Base-by-base conservation (phyloP, 2,888 invertebrate species). In the Minunthozetes semirufus region DNA sequence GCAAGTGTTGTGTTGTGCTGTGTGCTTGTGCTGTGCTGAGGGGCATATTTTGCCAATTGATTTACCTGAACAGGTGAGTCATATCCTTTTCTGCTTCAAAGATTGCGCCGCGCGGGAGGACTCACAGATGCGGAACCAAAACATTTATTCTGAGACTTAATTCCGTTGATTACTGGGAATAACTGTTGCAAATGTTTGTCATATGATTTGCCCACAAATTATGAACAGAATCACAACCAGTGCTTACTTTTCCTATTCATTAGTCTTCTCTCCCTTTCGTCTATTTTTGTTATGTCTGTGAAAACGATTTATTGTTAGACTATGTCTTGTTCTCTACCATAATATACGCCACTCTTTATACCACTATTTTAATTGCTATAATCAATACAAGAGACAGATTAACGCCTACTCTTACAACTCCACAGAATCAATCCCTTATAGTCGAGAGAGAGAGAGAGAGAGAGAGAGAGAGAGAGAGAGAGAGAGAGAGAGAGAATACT, bases 301-400 rank as follows among this genome's bases (percentile, higher is more conserved):
- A 29, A 38, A 33, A n/a, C 38, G 19, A 63, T 29, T 5, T 19
- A 29, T 33, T 29, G 27, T 22, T 29, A 11, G n/a, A 19, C 22
- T 29, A 59, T 61, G 53, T 56, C 56, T 56, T 25, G n/a, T 15
- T 3, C 25, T 9, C 1, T 4, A 25, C 25, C 9, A 48, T 17
- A 48, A 13, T 2, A 63, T 63, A 29, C 63, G 63, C 63, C 63
- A 63, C 63, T 63, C 29, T 63, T 38, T 63, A 29, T 33, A 33
- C 63, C 63, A 63, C 63, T 63, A n/a, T 63, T 38, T 63, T 63
- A 63, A 63, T 63, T 63, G 63, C 33, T 63, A 33, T 63, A 63
- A 63, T 63, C 63, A 63, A 63, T 63, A 63, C 29, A n/a, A 33
- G 63, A 63, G 33, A 33, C 63, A 33, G 6, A 27, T 63, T 29